Conservation (phyloP, 1,140 invertebrate species). For the Papilio polytes region DNA sequence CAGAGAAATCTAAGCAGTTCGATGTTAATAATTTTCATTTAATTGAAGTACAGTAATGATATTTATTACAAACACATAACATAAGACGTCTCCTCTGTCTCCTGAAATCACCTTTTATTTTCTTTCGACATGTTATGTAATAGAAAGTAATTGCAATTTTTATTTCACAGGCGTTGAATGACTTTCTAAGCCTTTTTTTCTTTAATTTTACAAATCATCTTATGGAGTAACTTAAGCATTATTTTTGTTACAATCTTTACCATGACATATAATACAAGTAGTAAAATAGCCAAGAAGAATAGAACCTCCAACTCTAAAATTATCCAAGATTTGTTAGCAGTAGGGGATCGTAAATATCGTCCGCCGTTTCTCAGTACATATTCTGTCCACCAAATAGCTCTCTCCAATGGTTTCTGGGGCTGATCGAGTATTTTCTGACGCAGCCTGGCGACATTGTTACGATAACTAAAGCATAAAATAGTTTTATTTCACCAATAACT, state of each 20-base stretch:
- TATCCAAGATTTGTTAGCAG: not conserved
- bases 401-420: conserved; percentile 75
- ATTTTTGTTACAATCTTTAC: not conserved
- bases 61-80: too few relatives aligned
- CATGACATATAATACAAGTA: not conserved
- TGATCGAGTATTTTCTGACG: conserved; percentile 70
- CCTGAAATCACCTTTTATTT: too few relatives aligned
- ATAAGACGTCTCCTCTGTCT: too few relatives aligned
- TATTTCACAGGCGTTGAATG: not conserved
- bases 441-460: not conserved
- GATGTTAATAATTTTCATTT: too few relatives aligned
- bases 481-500: too few relatives aligned
- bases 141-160: not conserved
- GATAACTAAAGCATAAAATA: not conserved
- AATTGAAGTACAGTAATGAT: too few relatives aligned
- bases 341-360: conserved; percentile 71
- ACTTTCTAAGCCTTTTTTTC: not conserved
- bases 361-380: conserved; percentile 80
- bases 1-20: not conserved
- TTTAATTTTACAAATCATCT: not conserved
- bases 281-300: not conserved
- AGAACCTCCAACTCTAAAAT: not conserved
- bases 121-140: too few relatives aligned
- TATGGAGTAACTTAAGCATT: not conserved
- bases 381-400: conserved; percentile 82